Base-by-base conservation (phyloP, 1,140 invertebrate species). In the Lucilia cuprina region DNA sequence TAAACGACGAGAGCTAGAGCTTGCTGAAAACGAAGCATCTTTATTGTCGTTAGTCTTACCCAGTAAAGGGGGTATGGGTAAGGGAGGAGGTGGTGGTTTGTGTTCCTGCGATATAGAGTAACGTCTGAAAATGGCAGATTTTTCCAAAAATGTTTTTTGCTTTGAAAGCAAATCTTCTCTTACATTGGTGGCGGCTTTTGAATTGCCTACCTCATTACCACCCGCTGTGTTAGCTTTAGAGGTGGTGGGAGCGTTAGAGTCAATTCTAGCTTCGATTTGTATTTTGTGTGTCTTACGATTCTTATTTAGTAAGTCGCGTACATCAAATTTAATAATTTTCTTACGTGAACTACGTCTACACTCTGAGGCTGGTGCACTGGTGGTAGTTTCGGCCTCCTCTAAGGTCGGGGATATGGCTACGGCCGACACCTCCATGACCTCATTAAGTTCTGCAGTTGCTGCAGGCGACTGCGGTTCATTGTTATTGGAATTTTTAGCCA, bases 271-370 rank as follows among this genome's bases (percentile, higher is more conserved):
- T 78, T 91, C 89, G 14, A 91, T 89, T 83, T 89, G 87, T 25
- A 87, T 87, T 84, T 90, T 89, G 75, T 88, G 85, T 25, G 82
- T 70, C 35, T 88, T 91, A 5, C 89, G 86, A 82, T 87, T 87
- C 83, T 88, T 89, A 21, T 89, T 89, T 0, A 91, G 80, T 83
- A 90, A 83, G 84, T 91, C 87, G 1, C 85, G 82, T 0, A 91
- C 88, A 82, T 91, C 89, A 75, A 89, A 91, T 85, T 91, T 91
- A n/a, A 86, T 87, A n/a, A 87, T 83, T 84, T 89, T 89, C 35
- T 90, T 89, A 25, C 89, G 87, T 5, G 86, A 86, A 84, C 89
- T 91, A 25, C 89, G 88, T 1, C 89, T 86, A 35, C 87, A 90
- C 50, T 90, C 88, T 21, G 7, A 84, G 3, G 17, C 25, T 17